Evolutionary conservation across 2,888 invertebrate species (phyloP).

Genomic region (Eledona agricola): DNA sequence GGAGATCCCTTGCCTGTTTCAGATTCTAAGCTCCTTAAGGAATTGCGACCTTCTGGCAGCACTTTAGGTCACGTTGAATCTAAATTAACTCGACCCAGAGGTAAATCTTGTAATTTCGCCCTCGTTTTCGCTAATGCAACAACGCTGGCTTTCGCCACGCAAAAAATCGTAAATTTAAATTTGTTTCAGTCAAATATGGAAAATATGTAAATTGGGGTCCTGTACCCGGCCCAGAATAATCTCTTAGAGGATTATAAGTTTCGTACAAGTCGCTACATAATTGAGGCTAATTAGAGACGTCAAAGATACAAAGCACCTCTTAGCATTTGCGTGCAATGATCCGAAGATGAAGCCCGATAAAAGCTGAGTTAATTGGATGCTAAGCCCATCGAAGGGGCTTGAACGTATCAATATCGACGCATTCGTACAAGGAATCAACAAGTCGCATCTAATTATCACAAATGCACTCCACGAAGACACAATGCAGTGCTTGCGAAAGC

Average conservation of each 20-base stretch:
- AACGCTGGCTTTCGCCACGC: not conserved
- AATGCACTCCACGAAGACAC: too few relatives aligned
- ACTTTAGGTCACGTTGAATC: constrained; percentile 16
- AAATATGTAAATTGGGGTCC: constrained; percentile 1
- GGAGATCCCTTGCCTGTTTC: constrained; percentile 8
- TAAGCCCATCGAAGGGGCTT: constrained; percentile 11
- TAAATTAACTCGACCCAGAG: constrained; percentile 11
- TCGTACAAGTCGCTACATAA: constrained; percentile 9
- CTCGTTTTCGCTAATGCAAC: constrained; percentile 1
- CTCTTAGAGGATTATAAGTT: too few relatives aligned
- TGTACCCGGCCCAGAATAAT: not conserved
- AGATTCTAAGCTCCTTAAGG: constrained; percentile 14
- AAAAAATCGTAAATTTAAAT: constrained; percentile 7
- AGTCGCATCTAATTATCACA: too few relatives aligned
- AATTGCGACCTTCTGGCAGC: constrained; percentile 5
- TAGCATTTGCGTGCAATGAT: constrained; percentile 19
- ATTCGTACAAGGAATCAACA: too few relatives aligned
- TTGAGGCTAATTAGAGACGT: constrained; percentile 17
- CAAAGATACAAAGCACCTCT: constrained; percentile 20
- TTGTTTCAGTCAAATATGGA: not conserved
- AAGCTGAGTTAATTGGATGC: constrained; percentile 25
- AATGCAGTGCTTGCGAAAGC: too few relatives aligned
- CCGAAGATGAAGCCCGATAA: constrained; percentile 23
- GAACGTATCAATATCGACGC: too few relatives aligned
- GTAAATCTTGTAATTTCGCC: constrained; percentile 12